These are phyloP conservation scores for Leptinotarsa defecta DNA, from an alignment of 1,140 invertebrate species.

Conservation along the genomic window DNA sequence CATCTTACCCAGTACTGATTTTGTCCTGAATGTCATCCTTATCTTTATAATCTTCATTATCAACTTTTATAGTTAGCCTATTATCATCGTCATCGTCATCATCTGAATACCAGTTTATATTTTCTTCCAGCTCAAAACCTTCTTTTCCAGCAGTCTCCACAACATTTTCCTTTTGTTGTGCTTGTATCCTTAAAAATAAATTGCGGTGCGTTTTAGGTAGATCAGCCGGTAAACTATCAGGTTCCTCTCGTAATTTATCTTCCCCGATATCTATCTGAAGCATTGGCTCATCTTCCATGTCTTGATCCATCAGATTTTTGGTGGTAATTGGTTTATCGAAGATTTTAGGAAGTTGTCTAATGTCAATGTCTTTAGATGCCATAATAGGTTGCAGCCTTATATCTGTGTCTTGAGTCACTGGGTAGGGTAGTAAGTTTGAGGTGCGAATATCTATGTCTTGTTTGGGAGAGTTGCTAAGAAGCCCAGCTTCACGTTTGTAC, in stretches of 20 bases:
- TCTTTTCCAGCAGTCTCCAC: slow-evolving; percentile 59
- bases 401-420: slow-evolving; percentile 48
- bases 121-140: slow-evolving; percentile 65
- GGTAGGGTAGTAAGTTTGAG: slow-evolving; percentile 16
- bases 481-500: slow-evolving; percentile 34
- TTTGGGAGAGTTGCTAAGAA: slow-evolving; percentile 15
- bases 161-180: slow-evolving; percentile 64
- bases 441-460: slow-evolving; percentile 47
- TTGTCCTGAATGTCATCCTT: slow-evolving; percentile 33
- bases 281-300: slow-evolving; percentile 34
- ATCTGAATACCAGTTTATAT: slow-evolving; percentile 80
- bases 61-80: slow-evolving; percentile 51
- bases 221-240: slow-evolving; percentile 56
- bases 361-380: slow-evolving; percentile 55
- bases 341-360: slow-evolving; percentile 46
- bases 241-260: slow-evolving; percentile 39
- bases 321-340: slow-evolving; percentile 55
- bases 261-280: slow-evolving; percentile 36
- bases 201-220: slow-evolving; percentile 71
- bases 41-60: slow-evolving; percentile 47
- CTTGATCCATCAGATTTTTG: slow-evolving; percentile 5
- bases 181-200: slow-evolving; percentile 69
- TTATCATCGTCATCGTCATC: slow-evolving; percentile 65
- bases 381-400: slow-evolving; percentile 18
- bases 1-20: slow-evolving; percentile 3